Percentiles rank a stretch among this genome's conserved stretches.
Conservation (phyloP, 2,888 invertebrate species). For the Marasmarcha lunaedactyla region DNA sequence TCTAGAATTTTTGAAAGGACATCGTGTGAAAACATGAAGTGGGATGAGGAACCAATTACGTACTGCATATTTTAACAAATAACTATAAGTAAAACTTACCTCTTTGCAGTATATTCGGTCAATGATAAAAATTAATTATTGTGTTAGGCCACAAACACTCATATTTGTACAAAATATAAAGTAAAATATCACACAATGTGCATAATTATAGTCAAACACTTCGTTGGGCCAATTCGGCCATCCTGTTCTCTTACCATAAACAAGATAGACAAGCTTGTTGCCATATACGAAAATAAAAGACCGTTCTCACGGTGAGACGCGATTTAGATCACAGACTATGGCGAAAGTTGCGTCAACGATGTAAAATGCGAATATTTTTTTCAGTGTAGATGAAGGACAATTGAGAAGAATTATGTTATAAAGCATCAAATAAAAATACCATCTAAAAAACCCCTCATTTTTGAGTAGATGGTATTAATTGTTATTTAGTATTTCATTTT, state of each 20-base stretch:
- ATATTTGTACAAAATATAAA: slow-evolving; percentile 30
- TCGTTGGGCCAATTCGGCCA: slow-evolving; percentile 45
- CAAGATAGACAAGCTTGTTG: background rate
- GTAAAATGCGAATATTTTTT: too few relatives aligned
- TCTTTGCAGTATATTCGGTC: slow-evolving; percentile 16
- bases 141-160: slow-evolving; percentile 26
- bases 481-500: too few relatives aligned
- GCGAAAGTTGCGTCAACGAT: too few relatives aligned
- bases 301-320: too few relatives aligned
- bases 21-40: slow-evolving; percentile 46
- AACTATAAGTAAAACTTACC: slow-evolving; percentile 27
- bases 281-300: too few relatives aligned
- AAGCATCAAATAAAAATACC: too few relatives aligned
- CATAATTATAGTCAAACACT: slow-evolving; percentile 42
- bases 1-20: slow-evolving; percentile 38
- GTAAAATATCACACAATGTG: slow-evolving; percentile 40
- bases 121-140: slow-evolving; percentile 25
- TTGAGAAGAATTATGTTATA: too few relatives aligned
- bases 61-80: slow-evolving; percentile 34
- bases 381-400: too few relatives aligned
- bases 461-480: too few relatives aligned
- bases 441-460: too few relatives aligned
- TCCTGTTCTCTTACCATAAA: background rate
- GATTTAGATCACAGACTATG: too few relatives aligned
- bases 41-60: slow-evolving; percentile 47